Base-by-base conservation (phyloP, 2,888 invertebrate species). In the Hyposoter didymator region DNA sequence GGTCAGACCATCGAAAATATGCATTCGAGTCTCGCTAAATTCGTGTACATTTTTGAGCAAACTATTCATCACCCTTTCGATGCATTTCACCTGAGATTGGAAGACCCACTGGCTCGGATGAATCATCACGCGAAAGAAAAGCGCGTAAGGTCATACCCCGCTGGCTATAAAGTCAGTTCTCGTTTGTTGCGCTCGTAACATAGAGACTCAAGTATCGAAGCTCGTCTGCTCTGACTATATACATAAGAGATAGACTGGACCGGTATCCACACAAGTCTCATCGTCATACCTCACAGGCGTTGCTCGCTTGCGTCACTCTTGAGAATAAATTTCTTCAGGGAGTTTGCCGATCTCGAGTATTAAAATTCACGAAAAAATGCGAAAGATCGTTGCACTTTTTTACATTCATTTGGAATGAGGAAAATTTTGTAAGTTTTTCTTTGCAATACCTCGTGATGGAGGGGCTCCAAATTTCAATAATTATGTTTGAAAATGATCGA, bases 71-170 rank as follows among this genome's bases (percentile, higher is more conserved):
- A 35, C 28, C 55, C 64, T 72, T 72, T 72, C 8, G 62, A 47
- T 55, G 80, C 80, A 55, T 52, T 74, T 67, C 4, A 55, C 22
- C 67, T 62, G 22, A 52, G 55, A 67, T 49, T 67, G 49, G 47
- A 78, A 80, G 82, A 73, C 59, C 72, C 76, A 69, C 32, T 59
- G 72, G 75, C 79, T 73, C 49, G 49, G 72, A 83, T 85, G 85
- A 85, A 76, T 85, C 85, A 85, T 83, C 70, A 8, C 55, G 59
- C 28, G 62, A 75, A 78, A 82, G 73, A 76, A 39, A 78, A 70
- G 74, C 47, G 67, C 59, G 59, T 83, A 83, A 80, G 75, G 82
- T 76, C 76, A 75, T 73, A 82, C 67, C 75, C 79, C 59, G 79
- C 64, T 59, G 79, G 70, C 76, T 66, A 62, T 78, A 66, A 32